Percentiles rank a stretch among this genome's conserved stretches.
Conservation (phyloP, 2,888 invertebrate genomes). For the Chloroclysta siterata region DNA sequence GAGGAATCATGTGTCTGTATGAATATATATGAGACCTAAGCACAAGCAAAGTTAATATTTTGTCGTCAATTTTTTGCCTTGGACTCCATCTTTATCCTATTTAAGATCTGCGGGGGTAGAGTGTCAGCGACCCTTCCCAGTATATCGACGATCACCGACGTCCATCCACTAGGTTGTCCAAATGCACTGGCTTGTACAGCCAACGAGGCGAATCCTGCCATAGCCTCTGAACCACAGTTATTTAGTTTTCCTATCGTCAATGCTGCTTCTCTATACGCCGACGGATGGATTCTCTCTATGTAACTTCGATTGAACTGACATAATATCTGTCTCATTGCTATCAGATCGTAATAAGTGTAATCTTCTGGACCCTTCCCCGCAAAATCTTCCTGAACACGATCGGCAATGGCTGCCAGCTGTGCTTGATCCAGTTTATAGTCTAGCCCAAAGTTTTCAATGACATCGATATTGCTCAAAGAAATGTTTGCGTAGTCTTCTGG, state of each 20-base stretch:
- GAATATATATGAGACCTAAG: no score
- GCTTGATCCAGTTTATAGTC: constrained; percentile 70
- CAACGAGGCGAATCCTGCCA: constrained; percentile 75
- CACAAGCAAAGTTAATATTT: no score
- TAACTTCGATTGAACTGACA: constrained; percentile 84
- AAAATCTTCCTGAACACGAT: constrained; percentile 80
- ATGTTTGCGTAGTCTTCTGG: constrained; percentile 80
- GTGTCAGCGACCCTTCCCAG: constrained; percentile 74
- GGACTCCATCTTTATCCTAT: not conserved
- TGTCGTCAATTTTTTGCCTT: not conserved
- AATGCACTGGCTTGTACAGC: constrained; percentile 74
- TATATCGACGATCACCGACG: constrained; percentile 56
- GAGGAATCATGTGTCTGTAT: no score
- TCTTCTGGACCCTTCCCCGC: constrained; percentile 82
- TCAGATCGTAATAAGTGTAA: constrained; percentile 83
- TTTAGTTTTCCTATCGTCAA: constrained; percentile 72
- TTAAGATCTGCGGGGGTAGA: constrained; percentile 20
- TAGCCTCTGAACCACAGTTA: constrained; percentile 70
- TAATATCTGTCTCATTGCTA: constrained; percentile 80
- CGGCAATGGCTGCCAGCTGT: constrained; percentile 77
- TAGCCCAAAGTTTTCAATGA: constrained; percentile 82
- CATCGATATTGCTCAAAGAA: constrained; percentile 79
- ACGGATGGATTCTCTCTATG: constrained; percentile 80
- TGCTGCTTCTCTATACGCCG: constrained; percentile 81
- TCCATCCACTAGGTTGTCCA: constrained; percentile 72